These are phyloP conservation scores for Xylophagus ater DNA, from an alignment of 2,888 invertebrate species.

Conservation along the genomic window DNA sequence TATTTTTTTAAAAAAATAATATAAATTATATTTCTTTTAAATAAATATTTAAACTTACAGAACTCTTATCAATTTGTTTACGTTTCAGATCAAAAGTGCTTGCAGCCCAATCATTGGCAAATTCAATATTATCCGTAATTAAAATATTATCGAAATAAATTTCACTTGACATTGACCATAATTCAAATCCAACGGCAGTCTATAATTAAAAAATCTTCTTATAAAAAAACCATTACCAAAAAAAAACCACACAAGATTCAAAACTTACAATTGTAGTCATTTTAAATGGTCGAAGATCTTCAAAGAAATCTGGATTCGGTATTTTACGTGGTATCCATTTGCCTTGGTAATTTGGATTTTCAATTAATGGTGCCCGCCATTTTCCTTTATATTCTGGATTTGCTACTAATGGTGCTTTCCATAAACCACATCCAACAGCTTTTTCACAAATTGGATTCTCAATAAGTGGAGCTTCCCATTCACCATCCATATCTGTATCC, in stretches of 20 bases:
- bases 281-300: slow-evolving; percentile 78
- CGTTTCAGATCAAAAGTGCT: slow-evolving; percentile 78
- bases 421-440: slow-evolving; percentile 82
- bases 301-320: slow-evolving; percentile 85
- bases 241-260: background rate
- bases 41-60: slow-evolving; percentile 50
- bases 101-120: slow-evolving; percentile 69
- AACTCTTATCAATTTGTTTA: slow-evolving; percentile 65
- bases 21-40: slow-evolving; percentile 5
- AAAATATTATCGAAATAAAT: slow-evolving; percentile 94
- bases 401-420: slow-evolving; percentile 72
- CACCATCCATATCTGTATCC: slow-evolving; percentile 98
- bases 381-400: slow-evolving; percentile 89
- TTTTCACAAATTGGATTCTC: slow-evolving; percentile 75
- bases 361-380: slow-evolving; percentile 82
- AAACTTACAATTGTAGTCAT: slow-evolving; percentile 79
- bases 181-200: slow-evolving; percentile 89
- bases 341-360: slow-evolving; percentile 90
- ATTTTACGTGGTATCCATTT: slow-evolving; percentile 86
- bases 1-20: slow-evolving; percentile 19
- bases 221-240: background rate
- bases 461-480: slow-evolving; percentile 92
- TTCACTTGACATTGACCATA: slow-evolving; percentile 96
- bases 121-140: slow-evolving; percentile 67
- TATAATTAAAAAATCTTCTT: slow-evolving; percentile 33